These are phyloP conservation scores for Anhinga rufa DNA, from an alignment of 2,113 vertebrate genomes.

Conservation along the genomic window DNA sequence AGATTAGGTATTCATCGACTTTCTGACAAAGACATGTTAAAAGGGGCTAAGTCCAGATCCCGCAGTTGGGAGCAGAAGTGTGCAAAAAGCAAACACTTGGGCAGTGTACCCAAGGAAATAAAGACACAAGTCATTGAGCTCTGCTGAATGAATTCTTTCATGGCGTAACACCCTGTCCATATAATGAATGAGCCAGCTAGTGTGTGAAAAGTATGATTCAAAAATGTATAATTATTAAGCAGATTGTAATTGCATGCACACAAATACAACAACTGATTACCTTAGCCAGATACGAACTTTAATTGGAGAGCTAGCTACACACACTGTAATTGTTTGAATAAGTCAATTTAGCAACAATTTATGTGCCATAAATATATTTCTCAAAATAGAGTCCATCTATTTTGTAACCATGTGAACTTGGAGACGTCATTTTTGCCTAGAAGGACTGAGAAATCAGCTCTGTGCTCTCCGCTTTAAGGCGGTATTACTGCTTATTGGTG, in stretches of 20 bases:
- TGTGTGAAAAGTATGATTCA: conserved; percentile 52
- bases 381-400: conserved; percentile 68
- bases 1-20: conserved; percentile 62
- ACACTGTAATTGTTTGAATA: conserved; percentile 87
- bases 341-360: conserved; percentile 85
- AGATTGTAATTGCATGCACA: conserved; percentile 82
- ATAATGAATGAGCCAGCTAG: conserved; percentile 41
- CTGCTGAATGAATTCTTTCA: background rate
- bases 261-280: conserved; percentile 76
- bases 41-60: conserved; percentile 29
- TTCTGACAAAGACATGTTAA: conserved; percentile 62
- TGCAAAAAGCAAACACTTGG: conserved; percentile 67
- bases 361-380: conserved; percentile 74
- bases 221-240: conserved; percentile 76
- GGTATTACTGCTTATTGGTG: background rate
- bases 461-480: background rate
- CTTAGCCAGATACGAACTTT: conserved; percentile 79
- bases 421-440: background rate
- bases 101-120: background rate
- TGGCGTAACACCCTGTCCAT: background rate
- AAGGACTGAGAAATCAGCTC: background rate
- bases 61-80: conserved; percentile 65
- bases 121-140: conserved; percentile 2
- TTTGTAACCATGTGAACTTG: conserved; percentile 77
- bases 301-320: conserved; percentile 86